These are phyloP conservation scores for Hermodice carunculata DNA, from an alignment of 2,888 invertebrate genomes.

Conservation along the genomic window DNA sequence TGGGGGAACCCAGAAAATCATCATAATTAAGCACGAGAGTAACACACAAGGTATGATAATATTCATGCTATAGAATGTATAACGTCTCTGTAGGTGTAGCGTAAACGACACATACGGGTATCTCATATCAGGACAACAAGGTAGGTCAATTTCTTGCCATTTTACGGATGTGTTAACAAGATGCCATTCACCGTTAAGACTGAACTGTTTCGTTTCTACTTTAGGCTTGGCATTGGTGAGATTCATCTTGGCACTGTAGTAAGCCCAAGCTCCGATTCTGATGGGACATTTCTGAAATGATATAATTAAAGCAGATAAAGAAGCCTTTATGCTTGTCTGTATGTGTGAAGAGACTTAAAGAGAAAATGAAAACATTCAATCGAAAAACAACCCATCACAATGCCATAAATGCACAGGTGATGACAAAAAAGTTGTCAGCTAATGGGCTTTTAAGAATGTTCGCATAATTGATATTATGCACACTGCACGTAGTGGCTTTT, in stretches of 20 bases:
- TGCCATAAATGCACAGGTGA: too few relatives aligned
- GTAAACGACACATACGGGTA: conserved; percentile 11
- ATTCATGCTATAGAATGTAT: conserved; percentile 6
- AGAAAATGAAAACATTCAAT: too few relatives aligned
- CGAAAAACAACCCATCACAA: too few relatives aligned
- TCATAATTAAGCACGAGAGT: conserved; percentile 3
- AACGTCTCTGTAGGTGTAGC: not conserved
- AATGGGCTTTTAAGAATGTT: too few relatives aligned
- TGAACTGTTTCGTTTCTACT: conserved; percentile 5
- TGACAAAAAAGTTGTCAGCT: too few relatives aligned
- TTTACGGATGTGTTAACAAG: not conserved
- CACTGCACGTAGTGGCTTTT: too few relatives aligned
- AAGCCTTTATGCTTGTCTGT: too few relatives aligned
- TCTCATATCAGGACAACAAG: conserved; percentile 3
- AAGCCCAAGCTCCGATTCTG: conserved; percentile 11
- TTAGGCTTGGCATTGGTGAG: not conserved
- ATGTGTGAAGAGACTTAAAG: too few relatives aligned
- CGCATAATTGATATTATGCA: too few relatives aligned
- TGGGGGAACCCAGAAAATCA: conserved; percentile 14
- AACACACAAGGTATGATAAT: conserved; percentile 11
- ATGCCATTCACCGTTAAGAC: conserved; percentile 10
- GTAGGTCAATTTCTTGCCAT: conserved; percentile 2
- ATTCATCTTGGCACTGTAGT: conserved; percentile 13
- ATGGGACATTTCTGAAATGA: conserved; percentile 11
- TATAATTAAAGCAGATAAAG: too few relatives aligned